phyloP scores from a whole-genome alignment of 2,797 vertebrate genomes.

The Arctocebus calabarensis region DNA sequence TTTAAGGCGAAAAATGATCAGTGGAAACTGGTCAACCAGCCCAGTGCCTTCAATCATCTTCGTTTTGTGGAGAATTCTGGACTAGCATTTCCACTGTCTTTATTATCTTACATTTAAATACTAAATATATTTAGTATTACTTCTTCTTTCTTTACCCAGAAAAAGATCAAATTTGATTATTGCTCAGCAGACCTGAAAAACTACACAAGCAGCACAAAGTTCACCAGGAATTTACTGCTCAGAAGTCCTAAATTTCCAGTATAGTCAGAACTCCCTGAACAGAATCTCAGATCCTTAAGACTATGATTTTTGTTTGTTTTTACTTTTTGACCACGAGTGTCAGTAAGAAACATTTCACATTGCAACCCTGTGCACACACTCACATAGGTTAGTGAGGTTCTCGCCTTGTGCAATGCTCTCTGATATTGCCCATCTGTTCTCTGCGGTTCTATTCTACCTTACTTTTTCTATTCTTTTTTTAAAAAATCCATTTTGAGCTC shows the following conservation, averaged over 20 bases:
- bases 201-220: neutral
- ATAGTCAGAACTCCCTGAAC: neutral
- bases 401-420: neutral
- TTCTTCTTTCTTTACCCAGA: constrained; percentile 1
- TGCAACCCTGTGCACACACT: neutral
- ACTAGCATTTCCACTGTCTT: neutral
- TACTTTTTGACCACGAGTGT: neutral
- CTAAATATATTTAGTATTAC: neutral
- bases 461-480: neutral
- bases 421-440: neutral
- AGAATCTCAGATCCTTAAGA: neutral
- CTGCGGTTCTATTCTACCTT: neutral
- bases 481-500: neutral
- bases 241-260: neutral
- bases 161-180: neutral
- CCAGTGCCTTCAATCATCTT: neutral
- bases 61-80: neutral
- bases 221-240: neutral
- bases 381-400: neutral
- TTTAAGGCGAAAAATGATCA: neutral
- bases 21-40: neutral
- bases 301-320: neutral
- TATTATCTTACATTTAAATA: neutral
- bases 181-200: neutral
- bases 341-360: neutral